Evolutionary conservation across 2,113 vertebrate species (phyloP).

Genomic region (Lota lota): DNA sequence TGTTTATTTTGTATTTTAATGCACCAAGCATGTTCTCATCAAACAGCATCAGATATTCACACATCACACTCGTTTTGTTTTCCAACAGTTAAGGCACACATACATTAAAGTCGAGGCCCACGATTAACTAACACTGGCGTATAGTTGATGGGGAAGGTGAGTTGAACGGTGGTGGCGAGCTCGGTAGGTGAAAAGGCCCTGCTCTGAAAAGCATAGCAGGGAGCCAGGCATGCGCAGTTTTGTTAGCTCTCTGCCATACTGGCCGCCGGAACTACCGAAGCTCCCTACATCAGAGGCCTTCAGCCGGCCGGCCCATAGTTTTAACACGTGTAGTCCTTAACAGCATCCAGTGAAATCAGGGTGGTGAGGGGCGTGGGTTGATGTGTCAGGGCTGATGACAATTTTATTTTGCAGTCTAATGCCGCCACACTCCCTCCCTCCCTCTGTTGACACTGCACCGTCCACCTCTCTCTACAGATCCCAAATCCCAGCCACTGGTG

Average conservation of each 20-base stretch:
- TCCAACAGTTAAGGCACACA: slow-evolving; percentile 8
- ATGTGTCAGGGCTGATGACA: slow-evolving; percentile 43
- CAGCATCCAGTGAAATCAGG: slow-evolving; percentile 83
- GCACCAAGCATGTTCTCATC: slow-evolving; percentile 17
- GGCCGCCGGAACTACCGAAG: slow-evolving; percentile 89
- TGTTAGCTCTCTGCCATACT: slow-evolving; percentile 92
- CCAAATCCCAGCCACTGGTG: background rate
- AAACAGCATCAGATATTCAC: slow-evolving; percentile 8
- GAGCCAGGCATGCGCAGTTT: slow-evolving; percentile 86
- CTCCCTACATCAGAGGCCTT: slow-evolving; percentile 84
- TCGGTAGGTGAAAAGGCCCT: no score
- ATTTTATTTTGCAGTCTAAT: slow-evolving; percentile 83
- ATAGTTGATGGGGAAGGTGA: no score
- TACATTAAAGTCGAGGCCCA: slow-evolving; percentile 4
- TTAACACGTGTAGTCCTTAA: slow-evolving; percentile 90
- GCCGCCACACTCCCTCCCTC: slow-evolving; percentile 77
- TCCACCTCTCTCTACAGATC: background rate
- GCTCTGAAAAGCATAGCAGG: slow-evolving; percentile 89
- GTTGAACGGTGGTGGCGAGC: no score
- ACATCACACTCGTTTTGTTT: slow-evolving; percentile 1
- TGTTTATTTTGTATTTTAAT: slow-evolving; percentile 45
- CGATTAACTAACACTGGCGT: no score
- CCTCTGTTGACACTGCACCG: slow-evolving; percentile 11
- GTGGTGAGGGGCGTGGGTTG: slow-evolving; percentile 71
- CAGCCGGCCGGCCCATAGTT: slow-evolving; percentile 82